These are phyloP conservation scores for Spilogale gracilis DNA, from an alignment of 2,113 vertebrate species.

Conservation along the genomic window DNA sequence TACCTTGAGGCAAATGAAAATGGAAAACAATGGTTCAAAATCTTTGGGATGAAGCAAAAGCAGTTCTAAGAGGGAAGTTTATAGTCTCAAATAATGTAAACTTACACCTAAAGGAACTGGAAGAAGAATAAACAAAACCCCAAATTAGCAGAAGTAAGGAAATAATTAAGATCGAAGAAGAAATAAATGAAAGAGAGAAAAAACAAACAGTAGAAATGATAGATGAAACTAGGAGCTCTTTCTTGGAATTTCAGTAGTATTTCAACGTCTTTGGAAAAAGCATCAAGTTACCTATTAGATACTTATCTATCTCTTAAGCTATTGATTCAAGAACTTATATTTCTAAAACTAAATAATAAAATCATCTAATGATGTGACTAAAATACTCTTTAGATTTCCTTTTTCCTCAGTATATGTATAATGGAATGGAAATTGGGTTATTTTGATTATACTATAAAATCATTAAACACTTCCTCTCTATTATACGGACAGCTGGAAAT, in stretches of 20 bases:
- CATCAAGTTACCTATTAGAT: background rate
- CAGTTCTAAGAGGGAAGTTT: background rate
- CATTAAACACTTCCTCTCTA: background rate
- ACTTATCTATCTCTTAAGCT: background rate
- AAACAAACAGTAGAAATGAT: background rate
- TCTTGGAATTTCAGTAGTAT: background rate
- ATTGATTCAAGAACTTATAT: background rate
- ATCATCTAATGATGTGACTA: background rate
- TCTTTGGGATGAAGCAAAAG: background rate
- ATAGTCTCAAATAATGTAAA: background rate
- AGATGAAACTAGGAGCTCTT: background rate
- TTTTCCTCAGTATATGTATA: background rate
- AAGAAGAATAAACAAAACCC: background rate
- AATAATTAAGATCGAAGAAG: background rate
- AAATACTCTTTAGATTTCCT: background rate
- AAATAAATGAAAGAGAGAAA: background rate
- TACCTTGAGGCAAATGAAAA: background rate
- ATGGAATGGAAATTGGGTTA: background rate
- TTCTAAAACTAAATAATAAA: background rate
- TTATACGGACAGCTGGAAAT: constrained; percentile 9
- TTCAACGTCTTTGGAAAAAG: background rate
- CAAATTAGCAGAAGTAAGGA: background rate
- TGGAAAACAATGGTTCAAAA: background rate
- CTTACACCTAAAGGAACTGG: background rate
- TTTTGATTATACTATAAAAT: constrained; percentile 43